Evolutionary conservation across 2,797 vertebrate species (phyloP).

Genomic region (Chloroceryle amazona): DNA sequence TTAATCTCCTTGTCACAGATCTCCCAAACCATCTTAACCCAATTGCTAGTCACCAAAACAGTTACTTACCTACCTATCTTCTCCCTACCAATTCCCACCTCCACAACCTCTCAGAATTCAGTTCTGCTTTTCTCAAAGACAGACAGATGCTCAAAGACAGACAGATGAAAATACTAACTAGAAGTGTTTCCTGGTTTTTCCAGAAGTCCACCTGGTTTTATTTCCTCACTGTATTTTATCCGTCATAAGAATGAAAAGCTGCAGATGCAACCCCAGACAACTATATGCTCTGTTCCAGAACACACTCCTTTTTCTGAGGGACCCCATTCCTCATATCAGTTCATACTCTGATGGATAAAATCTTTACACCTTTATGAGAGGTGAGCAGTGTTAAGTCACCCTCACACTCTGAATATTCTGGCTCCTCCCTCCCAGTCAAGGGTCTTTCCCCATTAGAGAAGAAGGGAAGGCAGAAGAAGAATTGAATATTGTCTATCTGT

Average conservation of each 20-base stretch:
- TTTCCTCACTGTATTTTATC: not conserved
- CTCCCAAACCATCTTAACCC: not conserved
- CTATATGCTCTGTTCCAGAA: not conserved
- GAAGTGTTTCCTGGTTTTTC: not conserved
- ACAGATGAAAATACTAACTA: not conserved
- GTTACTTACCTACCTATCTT: not conserved
- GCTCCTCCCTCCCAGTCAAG: not conserved
- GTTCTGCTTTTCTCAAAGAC: not conserved
- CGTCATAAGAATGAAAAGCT: not conserved
- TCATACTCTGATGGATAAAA: not conserved
- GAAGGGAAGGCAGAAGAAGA: not conserved
- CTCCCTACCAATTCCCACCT: not conserved
- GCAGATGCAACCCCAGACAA: not conserved
- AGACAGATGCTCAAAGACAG: not conserved
- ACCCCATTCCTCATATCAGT: not conserved
- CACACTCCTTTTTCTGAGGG: not conserved
- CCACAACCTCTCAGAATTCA: not conserved
- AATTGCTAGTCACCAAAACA: fast-evolving
- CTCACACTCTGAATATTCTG: not conserved
- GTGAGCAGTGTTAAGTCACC: not conserved
- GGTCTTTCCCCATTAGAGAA: not conserved
- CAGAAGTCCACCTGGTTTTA: not conserved
- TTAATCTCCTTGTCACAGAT: not conserved
- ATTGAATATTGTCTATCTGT: fast-evolving
- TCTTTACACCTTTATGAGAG: not conserved